Conservation (phyloP, 2,797 vertebrate species). For the Bradypodion pumilum region DNA sequence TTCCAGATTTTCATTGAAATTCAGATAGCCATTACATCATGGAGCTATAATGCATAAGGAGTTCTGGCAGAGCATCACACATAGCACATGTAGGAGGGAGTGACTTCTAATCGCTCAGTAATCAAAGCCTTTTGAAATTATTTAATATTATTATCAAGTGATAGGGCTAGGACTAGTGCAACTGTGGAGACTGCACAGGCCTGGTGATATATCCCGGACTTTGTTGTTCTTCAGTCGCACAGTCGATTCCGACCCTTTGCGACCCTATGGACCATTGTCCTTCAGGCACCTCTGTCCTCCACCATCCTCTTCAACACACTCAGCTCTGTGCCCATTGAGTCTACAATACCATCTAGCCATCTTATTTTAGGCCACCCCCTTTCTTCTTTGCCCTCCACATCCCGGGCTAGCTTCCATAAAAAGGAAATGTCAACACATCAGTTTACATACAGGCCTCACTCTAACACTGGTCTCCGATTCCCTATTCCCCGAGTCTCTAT, state of each 20-base stretch:
- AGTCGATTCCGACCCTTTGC: too few relatives aligned
- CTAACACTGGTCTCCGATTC: constrained; percentile 72
- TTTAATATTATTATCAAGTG: constrained; percentile 15
- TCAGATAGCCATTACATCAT: fast-evolving
- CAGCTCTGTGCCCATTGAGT: too few relatives aligned
- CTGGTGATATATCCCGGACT: neutral
- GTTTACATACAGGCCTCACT: constrained; percentile 74
- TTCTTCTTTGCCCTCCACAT: too few relatives aligned
- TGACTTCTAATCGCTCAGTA: neutral
- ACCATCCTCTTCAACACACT: too few relatives aligned
- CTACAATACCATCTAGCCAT: too few relatives aligned
- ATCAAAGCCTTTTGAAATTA: neutral
- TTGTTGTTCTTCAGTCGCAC: too few relatives aligned
- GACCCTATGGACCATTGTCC: too few relatives aligned
- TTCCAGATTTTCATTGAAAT: neutral
- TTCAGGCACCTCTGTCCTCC: too few relatives aligned
- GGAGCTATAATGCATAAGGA: neutral
- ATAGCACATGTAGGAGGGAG: neutral
- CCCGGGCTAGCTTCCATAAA: constrained; percentile 2
- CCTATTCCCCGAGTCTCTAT: constrained; percentile 85
- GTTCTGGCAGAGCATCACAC: fast-evolving
- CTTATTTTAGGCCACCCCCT: too few relatives aligned
- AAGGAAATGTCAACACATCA: constrained; percentile 16
- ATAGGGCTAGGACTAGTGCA: constrained; percentile 17
- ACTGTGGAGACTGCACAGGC: constrained; percentile 2